Conservation (phyloP, 2,113 vertebrate genomes). For the Salvelinus namaycush region DNA sequence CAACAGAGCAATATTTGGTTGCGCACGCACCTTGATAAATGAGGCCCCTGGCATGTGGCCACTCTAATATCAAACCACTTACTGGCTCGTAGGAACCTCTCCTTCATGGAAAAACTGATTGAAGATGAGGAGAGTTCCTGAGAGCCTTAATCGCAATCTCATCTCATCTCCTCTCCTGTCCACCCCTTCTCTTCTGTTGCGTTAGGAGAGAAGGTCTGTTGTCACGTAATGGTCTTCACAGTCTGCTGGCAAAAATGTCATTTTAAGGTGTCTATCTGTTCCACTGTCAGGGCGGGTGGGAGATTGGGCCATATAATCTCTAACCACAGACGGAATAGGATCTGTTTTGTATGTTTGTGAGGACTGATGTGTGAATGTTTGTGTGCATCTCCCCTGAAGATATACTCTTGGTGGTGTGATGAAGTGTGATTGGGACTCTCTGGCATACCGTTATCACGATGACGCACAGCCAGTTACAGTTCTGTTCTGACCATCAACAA, state of each 20-base stretch:
- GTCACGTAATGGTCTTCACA: constrained; percentile 71
- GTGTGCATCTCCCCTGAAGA: constrained; percentile 49
- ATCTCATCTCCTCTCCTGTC: background rate
- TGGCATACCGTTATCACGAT: background rate
- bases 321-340: constrained; percentile 41
- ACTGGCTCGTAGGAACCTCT: constrained; percentile 38
- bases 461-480: constrained; percentile 12
- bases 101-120: constrained; percentile 60
- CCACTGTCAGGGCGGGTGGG: constrained; percentile 59
- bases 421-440: constrained; percentile 36
- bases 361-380: constrained; percentile 59
- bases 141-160: constrained; percentile 59
- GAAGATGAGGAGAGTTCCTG: constrained; percentile 38
- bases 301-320: constrained; percentile 57
- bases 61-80: no score
- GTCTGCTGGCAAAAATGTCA: constrained; percentile 73
- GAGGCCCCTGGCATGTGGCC: no score
- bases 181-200: background rate
- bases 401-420: constrained; percentile 61
- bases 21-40: no score
- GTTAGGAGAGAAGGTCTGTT: constrained; percentile 46
- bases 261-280: constrained; percentile 28
- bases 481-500: constrained; percentile 1
- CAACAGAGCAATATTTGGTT: no score
- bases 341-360: constrained; percentile 49